Conservation (phyloP, 1,140 invertebrate genomes). For the Eubasilissa regina region DNA sequence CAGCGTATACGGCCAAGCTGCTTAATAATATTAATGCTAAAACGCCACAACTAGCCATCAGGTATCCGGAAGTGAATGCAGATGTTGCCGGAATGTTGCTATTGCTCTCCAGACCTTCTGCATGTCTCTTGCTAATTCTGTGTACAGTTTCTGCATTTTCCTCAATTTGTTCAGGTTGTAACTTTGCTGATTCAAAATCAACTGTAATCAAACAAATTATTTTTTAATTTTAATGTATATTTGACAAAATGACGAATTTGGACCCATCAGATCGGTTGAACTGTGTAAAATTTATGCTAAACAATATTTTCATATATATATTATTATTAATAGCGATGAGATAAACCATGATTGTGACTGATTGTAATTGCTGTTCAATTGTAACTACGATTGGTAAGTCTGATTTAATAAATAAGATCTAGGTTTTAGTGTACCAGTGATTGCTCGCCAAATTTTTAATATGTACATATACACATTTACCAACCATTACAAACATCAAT, state of each 20-base stretch:
- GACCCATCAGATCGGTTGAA: no score
- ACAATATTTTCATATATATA: background rate
- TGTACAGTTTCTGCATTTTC: background rate
- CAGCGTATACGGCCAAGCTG: constrained; percentile 13
- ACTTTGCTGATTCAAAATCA: constrained; percentile 39
- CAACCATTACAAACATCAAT: no score
- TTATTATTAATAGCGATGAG: background rate
- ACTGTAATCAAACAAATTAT: constrained; percentile 25
- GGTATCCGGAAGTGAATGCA: constrained; percentile 34
- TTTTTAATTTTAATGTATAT: background rate
- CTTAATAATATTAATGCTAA: constrained; percentile 32
- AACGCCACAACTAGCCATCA: constrained; percentile 43
- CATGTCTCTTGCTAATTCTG: constrained; percentile 26
- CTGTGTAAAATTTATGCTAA: background rate
- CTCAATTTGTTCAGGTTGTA: background rate
- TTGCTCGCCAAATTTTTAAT: no score
- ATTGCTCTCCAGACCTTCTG: background rate
- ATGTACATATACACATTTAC: no score
- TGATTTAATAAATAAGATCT: no score
- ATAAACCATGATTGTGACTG: no score
- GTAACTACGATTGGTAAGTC: background rate
- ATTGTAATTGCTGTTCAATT: background rate
- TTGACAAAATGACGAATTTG: background rate
- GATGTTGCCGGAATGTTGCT: constrained; percentile 8
- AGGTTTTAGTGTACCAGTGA: no score